Evolutionary conservation across 2,888 invertebrate species (phyloP).

Genomic region (Stratiomys singularior): DNA sequence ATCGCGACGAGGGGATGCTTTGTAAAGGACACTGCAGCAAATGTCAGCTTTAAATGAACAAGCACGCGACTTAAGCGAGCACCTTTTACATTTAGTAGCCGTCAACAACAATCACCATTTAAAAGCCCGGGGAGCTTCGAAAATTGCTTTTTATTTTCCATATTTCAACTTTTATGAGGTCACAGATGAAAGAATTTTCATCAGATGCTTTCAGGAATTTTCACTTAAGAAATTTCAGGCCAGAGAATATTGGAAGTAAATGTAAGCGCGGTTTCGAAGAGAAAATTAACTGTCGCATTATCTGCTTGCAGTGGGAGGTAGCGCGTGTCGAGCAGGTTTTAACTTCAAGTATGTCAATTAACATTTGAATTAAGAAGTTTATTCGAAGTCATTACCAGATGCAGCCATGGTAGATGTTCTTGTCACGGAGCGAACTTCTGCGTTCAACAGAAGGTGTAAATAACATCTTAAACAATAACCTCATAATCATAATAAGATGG

Average conservation of each 20-base stretch:
- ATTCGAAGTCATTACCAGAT: background rate
- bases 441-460: no score
- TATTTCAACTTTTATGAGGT: slow-evolving; percentile 48
- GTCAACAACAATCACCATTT: slow-evolving; percentile 15
- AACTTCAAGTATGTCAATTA: no score
- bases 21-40: background rate
- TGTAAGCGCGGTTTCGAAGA: background rate
- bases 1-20: background rate
- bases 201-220: background rate
- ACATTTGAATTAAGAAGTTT: no score
- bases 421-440: no score
- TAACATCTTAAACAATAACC: no score
- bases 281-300: background rate
- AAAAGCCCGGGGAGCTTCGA: background rate
- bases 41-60: background rate
- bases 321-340: no score
- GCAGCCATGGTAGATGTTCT: no score
- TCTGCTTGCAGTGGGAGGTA: background rate
- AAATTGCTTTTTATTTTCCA: slow-evolving; percentile 45
- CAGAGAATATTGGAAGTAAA: background rate
- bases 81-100: slow-evolving; percentile 18
- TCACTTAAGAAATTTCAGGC: background rate
- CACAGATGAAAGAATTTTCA: slow-evolving; percentile 41
- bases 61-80: slow-evolving; percentile 15
- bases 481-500: no score